A percentile compares a stretch with the other conserved stretches of the same genome.
Conservation (phyloP, 2,888 invertebrate species). For the Apamea anceps region DNA sequence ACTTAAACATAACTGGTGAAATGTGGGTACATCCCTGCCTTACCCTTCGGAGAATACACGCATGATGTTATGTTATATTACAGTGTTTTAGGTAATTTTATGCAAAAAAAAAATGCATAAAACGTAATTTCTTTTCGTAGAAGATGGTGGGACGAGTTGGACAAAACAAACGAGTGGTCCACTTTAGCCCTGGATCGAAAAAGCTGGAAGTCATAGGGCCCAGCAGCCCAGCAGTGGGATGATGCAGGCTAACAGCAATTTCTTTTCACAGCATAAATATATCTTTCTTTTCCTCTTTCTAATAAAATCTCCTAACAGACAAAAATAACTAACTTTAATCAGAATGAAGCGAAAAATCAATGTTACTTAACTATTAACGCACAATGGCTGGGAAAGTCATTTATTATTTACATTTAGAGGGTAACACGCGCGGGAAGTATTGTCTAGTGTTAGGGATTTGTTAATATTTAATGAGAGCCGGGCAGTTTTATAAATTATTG, state of each 20-base stretch:
- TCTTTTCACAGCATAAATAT: background rate
- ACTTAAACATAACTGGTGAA: too few relatives aligned
- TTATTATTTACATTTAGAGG: conserved; percentile 49
- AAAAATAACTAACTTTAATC: conserved; percentile 13
- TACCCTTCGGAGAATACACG: too few relatives aligned
- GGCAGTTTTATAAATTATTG: conserved; percentile 22
- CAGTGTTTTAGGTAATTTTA: background rate
- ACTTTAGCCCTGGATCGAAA: background rate
- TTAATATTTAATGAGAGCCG: conserved; percentile 39
- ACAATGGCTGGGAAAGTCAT: conserved; percentile 52
- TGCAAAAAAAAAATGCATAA: background rate
- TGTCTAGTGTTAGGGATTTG: conserved; percentile 42
- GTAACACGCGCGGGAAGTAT: conserved; percentile 35
- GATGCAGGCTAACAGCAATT: background rate
- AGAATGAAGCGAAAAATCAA: conserved; percentile 52
- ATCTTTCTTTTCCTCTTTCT: background rate
- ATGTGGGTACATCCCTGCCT: too few relatives aligned
- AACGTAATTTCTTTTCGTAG: background rate
- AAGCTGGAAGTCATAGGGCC: background rate
- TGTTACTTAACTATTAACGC: conserved; percentile 58
- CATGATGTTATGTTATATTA: background rate
- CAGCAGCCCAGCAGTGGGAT: background rate
- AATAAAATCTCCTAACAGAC: background rate
- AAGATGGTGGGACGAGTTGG: background rate
- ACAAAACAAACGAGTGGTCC: background rate